Base-by-base conservation (phyloP, 2,888 invertebrate species). In the Ashinkailepas kermadecensis region DNA sequence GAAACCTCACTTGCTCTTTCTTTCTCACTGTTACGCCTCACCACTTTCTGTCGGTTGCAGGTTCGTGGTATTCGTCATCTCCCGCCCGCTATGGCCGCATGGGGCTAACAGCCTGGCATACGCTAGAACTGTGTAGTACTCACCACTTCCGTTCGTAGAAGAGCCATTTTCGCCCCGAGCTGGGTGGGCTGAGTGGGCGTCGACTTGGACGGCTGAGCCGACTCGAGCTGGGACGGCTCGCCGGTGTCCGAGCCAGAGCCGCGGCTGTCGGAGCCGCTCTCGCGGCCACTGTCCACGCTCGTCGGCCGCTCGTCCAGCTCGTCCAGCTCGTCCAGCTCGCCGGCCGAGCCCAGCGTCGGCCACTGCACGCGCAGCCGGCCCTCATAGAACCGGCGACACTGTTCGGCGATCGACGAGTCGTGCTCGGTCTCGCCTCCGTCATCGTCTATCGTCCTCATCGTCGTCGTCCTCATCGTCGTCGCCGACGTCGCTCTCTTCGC, bases 271-370 rank as follows among this genome's bases (percentile, higher is more conserved):
- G 74, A 8, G 74, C 54, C 74, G 56, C 74, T 74, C 54, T 74
- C 74, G 21, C 74, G 74, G 10, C 74, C 74, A 10, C 74, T 74
- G 74, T 74, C 74, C 15, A 74, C 74, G 56, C 74, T 74, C 10
- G 74, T 74, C 54, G 74, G 74, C 21, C 74, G 74, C 54, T 56
- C 54, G 23, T 74, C 54, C 0, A 9, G 25, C 67, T 67, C 67
- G n/a, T 25, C 67, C 11, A 3, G 15, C 74, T 74, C 74, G 56
- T 74, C 74, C 15, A 13, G n/a, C 18, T 70, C 70, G n/a, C 10
- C 65, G 70, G 70, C 39, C 6, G 25, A 13, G 25, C 12, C 10
- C 74, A 56, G 54, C 21, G 54, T 56, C 18, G 54, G 56, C 74
- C 74, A 74, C 39, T 21, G 74, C 8, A 56, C 9, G 21, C 18